These are phyloP conservation scores for Balaenoptera acutorostrata DNA, from an alignment of 2,113 vertebrate species.

Conservation along the genomic window DNA sequence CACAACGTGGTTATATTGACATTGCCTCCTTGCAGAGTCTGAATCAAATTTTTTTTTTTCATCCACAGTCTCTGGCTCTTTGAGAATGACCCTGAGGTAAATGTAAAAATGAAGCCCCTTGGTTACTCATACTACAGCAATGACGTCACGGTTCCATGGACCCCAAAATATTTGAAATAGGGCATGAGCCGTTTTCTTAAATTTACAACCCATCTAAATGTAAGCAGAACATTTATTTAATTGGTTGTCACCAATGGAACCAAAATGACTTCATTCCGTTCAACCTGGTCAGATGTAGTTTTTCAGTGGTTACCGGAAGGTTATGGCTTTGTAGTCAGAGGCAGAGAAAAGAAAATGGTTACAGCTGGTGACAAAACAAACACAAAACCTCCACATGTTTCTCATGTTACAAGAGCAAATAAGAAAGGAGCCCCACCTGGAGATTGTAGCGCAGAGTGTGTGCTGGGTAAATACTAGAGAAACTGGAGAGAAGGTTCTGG, in stretches of 20 bases:
- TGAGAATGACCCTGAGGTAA: not conserved
- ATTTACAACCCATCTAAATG: not conserved
- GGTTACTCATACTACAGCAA: not conserved
- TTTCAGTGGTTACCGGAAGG: constrained; percentile 26
- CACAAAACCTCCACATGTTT: constrained; percentile 49
- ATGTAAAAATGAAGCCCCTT: constrained; percentile 2
- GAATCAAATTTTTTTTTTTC: not conserved
- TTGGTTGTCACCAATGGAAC: not conserved
- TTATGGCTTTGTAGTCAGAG: constrained; percentile 43
- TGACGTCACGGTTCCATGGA: constrained; percentile 49
- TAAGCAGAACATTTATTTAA: not conserved
- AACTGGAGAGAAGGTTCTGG: constrained; percentile 32
- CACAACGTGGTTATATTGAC: not conserved
- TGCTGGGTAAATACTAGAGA: constrained; percentile 73
- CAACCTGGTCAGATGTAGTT: not conserved
- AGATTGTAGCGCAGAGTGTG: constrained; percentile 36
- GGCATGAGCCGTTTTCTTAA: not conserved
- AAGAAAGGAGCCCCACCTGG: constrained; percentile 43
- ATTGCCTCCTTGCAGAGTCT: not conserved
- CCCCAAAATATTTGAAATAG: not conserved
- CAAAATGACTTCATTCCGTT: constrained; percentile 35
- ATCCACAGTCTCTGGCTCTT: not conserved
- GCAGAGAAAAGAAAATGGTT: constrained; percentile 3
- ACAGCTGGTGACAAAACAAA: constrained; percentile 75
- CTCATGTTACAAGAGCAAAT: constrained; percentile 77